Conservation (phyloP, 1,140 invertebrate genomes). For the Orius laevigatus region DNA sequence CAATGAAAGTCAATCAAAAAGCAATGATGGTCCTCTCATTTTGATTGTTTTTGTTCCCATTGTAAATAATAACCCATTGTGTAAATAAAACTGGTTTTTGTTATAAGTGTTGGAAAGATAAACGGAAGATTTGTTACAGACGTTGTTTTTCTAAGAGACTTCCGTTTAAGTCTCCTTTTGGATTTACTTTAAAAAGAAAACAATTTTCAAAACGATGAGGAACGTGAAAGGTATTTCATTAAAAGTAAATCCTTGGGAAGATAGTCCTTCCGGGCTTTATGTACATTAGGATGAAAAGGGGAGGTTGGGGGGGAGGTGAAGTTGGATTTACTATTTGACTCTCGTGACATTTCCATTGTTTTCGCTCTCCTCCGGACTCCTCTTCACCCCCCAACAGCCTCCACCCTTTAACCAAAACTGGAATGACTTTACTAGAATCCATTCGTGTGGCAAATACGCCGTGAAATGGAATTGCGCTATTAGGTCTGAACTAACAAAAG, state of each 20-base stretch:
- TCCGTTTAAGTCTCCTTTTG: too few relatives aligned
- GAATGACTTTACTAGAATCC: constrained; percentile 12
- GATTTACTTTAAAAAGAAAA: too few relatives aligned
- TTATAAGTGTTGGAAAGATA: too few relatives aligned
- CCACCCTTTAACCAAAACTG: constrained; percentile 3
- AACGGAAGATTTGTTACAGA: too few relatives aligned
- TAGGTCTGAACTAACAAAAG: constrained; percentile 12
- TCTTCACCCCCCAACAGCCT: background rate
- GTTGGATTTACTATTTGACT: constrained; percentile 11
- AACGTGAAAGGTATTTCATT: constrained; percentile 7
- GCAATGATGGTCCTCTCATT: too few relatives aligned
- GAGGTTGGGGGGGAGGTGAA: background rate
- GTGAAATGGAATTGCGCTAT: constrained; percentile 12
- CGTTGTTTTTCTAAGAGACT: too few relatives aligned
- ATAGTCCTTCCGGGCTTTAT: constrained; percentile 1
- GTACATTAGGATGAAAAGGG: constrained; percentile 6
- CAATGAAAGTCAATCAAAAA: too few relatives aligned
- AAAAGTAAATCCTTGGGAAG: constrained; percentile 6
- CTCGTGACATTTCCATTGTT: constrained; percentile 11
- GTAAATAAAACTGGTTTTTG: too few relatives aligned
- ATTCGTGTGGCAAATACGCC: constrained; percentile 12
- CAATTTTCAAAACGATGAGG: too few relatives aligned
- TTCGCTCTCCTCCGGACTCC: background rate
- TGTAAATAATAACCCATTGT: too few relatives aligned
- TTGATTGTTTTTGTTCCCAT: too few relatives aligned